These are phyloP conservation scores for Gyps fulvus DNA, from an alignment of 2,113 vertebrate genomes.

Conservation along the genomic window DNA sequence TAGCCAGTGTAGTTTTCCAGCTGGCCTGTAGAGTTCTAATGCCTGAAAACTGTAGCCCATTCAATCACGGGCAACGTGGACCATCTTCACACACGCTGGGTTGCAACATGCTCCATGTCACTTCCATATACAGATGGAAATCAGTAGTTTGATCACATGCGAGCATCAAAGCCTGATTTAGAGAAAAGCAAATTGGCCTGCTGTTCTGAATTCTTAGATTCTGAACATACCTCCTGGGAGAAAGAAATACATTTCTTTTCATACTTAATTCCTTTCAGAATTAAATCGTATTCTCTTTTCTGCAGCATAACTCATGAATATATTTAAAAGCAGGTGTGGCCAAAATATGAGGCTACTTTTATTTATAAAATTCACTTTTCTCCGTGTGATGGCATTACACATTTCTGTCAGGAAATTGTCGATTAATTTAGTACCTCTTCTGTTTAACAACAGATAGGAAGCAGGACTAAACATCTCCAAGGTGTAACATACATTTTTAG, in stretches of 20 bases:
- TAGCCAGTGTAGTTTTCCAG: not conserved
- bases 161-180: not conserved
- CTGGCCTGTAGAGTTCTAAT: not conserved
- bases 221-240: not conserved
- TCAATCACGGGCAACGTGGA: not conserved
- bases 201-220: not conserved
- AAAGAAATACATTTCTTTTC: not conserved
- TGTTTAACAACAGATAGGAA: not conserved
- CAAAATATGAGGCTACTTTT: not conserved
- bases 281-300: not conserved
- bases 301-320: not conserved
- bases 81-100: not conserved
- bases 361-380: not conserved
- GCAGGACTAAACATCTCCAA: not conserved
- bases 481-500: not conserved
- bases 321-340: not conserved
- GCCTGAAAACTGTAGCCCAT: not conserved
- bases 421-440: not conserved
- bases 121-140: not conserved
- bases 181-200: not conserved
- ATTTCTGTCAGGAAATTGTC: not conserved
- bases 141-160: not conserved
- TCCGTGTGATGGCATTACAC: not conserved
- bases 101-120: not conserved
- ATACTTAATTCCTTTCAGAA: not conserved